These are phyloP conservation scores for Chymomyza amoena DNA, from an alignment of 2,888 invertebrate species.

Conservation along the genomic window DNA sequence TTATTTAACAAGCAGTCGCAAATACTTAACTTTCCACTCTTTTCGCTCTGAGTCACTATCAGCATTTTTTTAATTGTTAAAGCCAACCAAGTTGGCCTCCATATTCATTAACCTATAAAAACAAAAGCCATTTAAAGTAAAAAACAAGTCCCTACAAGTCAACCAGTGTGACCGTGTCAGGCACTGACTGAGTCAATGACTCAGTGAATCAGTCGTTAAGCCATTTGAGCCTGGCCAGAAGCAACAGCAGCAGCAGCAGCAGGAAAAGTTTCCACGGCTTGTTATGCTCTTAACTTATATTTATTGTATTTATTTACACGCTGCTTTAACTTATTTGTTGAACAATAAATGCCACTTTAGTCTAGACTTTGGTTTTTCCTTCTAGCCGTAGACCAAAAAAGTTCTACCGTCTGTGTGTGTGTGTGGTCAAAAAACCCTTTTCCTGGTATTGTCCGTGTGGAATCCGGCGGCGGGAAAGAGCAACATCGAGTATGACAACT, in stretches of 20 bases:
- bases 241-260: too few relatives aligned
- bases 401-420: conserved; percentile 30
- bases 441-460: background rate
- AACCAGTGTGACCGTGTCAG: background rate
- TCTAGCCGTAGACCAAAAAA: conserved; percentile 23
- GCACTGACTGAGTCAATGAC: background rate
- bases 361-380: conserved; percentile 45
- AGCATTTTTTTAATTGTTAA: background rate
- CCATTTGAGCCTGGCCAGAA: background rate
- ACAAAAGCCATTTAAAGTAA: background rate
- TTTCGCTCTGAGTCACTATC: too few relatives aligned
- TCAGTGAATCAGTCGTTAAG: background rate
- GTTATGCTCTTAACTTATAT: conserved; percentile 28
- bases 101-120: background rate
- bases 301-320: conserved; percentile 51
- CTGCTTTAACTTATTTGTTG: conserved; percentile 49
- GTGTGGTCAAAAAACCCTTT: conserved; percentile 11
- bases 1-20: too few relatives aligned
- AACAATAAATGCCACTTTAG: conserved; percentile 59
- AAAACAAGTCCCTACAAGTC: background rate
- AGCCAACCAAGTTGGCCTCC: background rate
- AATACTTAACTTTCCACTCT: too few relatives aligned
- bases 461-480: background rate
- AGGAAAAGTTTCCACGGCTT: background rate
- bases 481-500: background rate